Evolutionary conservation across 2,113 vertebrate species (phyloP).

Genomic region (Calyptomena viridis): DNA sequence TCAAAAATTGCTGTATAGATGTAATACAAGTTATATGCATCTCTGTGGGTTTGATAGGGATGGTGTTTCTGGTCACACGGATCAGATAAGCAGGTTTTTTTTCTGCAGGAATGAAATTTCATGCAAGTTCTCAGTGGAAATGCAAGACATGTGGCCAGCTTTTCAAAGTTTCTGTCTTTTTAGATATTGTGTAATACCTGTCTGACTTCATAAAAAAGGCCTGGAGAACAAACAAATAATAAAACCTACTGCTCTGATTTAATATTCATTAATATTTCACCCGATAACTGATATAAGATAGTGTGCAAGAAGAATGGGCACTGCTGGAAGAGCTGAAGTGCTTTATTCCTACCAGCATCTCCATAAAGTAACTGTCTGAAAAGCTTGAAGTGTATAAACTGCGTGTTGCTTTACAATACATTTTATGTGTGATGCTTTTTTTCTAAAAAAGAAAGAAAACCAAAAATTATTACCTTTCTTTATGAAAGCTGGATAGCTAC

Average conservation of each 20-base stretch:
- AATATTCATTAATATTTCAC: slow-evolving; percentile 38
- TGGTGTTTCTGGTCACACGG: background rate
- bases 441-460: background rate
- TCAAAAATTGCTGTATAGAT: background rate
- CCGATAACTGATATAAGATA: background rate
- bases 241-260: background rate
- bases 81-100: background rate
- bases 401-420: background rate
- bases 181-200: background rate
- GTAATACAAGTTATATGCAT: background rate
- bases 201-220: background rate
- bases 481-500: background rate
- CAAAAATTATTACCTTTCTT: background rate
- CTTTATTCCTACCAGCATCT: slow-evolving; percentile 1
- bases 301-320: background rate
- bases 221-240: slow-evolving; percentile 24
- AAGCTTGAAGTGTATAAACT: background rate
- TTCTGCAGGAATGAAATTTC: slow-evolving; percentile 6
- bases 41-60: background rate
- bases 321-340: background rate
- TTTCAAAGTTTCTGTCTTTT: background rate
- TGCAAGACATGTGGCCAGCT: background rate
- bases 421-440: background rate
- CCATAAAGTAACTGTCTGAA: background rate
- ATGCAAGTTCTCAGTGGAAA: background rate